Base-by-base conservation (phyloP, 2,113 vertebrate species). In the Aleadryas rufinucha region DNA sequence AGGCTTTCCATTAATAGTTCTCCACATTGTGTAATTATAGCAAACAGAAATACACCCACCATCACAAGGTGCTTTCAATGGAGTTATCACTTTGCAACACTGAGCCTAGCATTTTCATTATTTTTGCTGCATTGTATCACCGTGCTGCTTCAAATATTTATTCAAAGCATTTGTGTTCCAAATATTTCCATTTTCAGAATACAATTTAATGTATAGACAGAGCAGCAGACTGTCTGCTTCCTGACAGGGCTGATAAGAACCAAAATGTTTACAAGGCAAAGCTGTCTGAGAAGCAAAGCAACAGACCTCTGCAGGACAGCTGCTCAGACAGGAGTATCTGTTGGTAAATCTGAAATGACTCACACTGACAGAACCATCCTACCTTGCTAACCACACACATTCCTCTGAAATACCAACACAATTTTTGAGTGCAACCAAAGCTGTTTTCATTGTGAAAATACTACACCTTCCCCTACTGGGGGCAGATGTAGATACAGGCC, bases 141-240 rank as follows among this genome's bases (percentile, higher is more conserved):
- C 54, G 11, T 75, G 72, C 69, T 76, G 42, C 35, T 90, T 79
- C 12, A 30, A 95, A 93, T 90, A 95, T 79, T 89, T 89, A 96
- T 95, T 94, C 86, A 59, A 63, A 93, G 53, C 72, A 64, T 83
- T 60, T 88, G 42, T 93, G 84, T 89, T 92, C 61, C 77, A 89
- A 83, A 87, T 85, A 87, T 50, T 93, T 89, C 88, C 70, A 85
- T 85, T 95, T 94, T 84, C 87, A 88, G 78, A 94, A 95, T 53
- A 80, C 81, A 92, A 57, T 89, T 90, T 92, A 90, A 90, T 35
- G 80, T 92, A 91, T 84, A 95, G 95, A 96, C 84, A 91, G 83
- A 96, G 83, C 45, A 86, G 52, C 52, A 90, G 70, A 85, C 50
- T 53, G 70, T 35, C 94, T 95, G 75, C 82, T 84, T 94, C 57